A percentile compares a stretch with the other conserved stretches of the same genome.
phyloP scores from a whole-genome alignment of 2,797 vertebrate species.

The Scyliorhinus canicula region DNA sequence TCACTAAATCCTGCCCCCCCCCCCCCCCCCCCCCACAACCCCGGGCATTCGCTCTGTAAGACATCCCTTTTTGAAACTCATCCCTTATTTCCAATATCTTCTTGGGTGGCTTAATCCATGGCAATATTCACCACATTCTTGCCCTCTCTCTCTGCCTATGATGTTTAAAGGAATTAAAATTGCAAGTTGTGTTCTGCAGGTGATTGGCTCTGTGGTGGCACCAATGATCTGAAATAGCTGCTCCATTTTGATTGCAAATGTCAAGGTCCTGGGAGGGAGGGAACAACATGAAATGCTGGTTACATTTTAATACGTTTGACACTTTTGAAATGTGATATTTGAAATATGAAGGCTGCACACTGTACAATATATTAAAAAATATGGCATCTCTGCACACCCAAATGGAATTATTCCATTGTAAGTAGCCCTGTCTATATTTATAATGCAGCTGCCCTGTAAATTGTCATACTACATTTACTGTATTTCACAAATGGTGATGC shows the following conservation, averaged over 20 bases:
- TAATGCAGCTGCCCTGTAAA: not conserved
- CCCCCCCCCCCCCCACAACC: no score
- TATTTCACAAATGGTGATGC: not conserved
- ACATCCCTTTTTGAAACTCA: not conserved
- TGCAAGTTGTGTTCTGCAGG: not conserved
- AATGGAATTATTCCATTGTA: not conserved
- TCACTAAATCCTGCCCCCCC: not conserved
- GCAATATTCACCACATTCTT: no score
- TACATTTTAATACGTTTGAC: not conserved
- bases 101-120: not conserved
- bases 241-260: not conserved
- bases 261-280: not conserved
- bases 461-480: not conserved
- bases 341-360: not conserved
- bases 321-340: not conserved
- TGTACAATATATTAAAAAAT: not conserved
- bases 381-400: not conserved
- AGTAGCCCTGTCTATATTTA: not conserved
- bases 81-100: no score
- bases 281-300: not conserved
- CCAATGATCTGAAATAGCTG: not conserved
- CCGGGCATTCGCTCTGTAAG: not conserved
- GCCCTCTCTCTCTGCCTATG: not conserved
- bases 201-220: no score
- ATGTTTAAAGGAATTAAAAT: not conserved